Base-by-base conservation (phyloP, 2,888 invertebrate genomes). In the Tupiocoris notatus region DNA sequence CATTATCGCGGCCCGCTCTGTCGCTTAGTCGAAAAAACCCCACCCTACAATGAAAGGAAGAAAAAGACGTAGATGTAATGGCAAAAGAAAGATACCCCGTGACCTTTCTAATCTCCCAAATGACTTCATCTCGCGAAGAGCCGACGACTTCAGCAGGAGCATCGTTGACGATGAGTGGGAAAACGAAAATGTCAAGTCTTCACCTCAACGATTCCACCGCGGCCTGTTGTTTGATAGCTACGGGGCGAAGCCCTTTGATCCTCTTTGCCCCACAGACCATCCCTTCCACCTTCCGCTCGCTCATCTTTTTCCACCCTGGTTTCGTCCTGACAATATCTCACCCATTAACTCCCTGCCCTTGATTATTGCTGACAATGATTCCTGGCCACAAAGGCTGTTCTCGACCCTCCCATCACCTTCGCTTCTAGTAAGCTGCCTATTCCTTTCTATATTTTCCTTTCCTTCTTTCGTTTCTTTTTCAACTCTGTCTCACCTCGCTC, bases 361-460 rank as follows among this genome's bases (percentile, higher is more conserved):
- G 75, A 75, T 75, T 75, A 75, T 75, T 66, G 65, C 75, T 66
- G 75, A 75, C 75, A 75, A 75, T 75, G 75, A 75, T 22, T 65
- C 64, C 22, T 65, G 75, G 65, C 75, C 75, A 75, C 75, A 75
- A 75, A 75, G 65, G 75, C 75, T 57, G 57, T 57, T 56, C 65
- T 75, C 68, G 76, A 77, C 75, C 57, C 77, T 65, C 77, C 71
- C 79, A 75, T n/a, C 78, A 68, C 63, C 77, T 75, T 71, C 75
- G 57, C 63, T 54, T 63, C 57, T 63, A 73, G 25, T 25, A 17
- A 39, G 58, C 73, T 39, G 7, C 25, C 22, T 62, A 39, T 73
- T 73, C 61, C 21, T 73, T 25, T 73, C 23, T 1, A 61, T 25
- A 61, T 73, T 63, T 73, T 39, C 12, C 39, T 12, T 39, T 39